Percentiles rank a stretch among this genome's conserved stretches.
These are phyloP conservation scores for Sterrhoptilus dennistouni DNA, from an alignment of 2,113 vertebrate genomes.

Conservation along the genomic window DNA sequence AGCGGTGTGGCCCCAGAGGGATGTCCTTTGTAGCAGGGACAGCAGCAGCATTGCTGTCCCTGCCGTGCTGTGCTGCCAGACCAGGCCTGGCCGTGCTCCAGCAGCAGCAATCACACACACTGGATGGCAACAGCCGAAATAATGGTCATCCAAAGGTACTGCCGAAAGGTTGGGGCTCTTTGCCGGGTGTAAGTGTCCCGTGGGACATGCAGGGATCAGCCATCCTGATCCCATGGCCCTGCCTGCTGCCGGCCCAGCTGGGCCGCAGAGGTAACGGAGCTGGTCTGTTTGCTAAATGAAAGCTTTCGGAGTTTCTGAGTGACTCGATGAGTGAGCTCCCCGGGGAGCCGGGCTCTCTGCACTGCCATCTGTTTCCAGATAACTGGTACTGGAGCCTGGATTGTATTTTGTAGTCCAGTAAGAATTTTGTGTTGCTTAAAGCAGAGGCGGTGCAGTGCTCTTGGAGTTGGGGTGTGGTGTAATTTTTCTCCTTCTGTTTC, in stretches of 20 bases:
- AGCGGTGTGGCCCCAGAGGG: neutral
- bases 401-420: neutral
- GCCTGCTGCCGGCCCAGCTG: neutral
- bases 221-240: rapidly evolving
- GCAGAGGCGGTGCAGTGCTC: neutral
- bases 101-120: rapidly evolving
- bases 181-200: rapidly evolving
- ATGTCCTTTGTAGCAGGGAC: neutral
- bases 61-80: neutral
- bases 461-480: rapidly evolving
- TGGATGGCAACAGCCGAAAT: rapidly evolving
- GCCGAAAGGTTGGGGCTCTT: rapidly evolving
- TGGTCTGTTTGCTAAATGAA: neutral
- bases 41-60: rapidly evolving
- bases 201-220: rapidly evolving
- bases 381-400: rapidly evolving
- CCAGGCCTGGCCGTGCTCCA: neutral
- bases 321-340: neutral
- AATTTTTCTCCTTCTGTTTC: neutral
- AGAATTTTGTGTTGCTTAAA: neutral
- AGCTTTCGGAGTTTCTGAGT: no score
- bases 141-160: rapidly evolving
- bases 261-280: neutral
- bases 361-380: neutral
- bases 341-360: neutral